These are phyloP conservation scores for Ceratina australensis DNA, from an alignment of 1,140 invertebrate species.

Conservation along the genomic window DNA sequence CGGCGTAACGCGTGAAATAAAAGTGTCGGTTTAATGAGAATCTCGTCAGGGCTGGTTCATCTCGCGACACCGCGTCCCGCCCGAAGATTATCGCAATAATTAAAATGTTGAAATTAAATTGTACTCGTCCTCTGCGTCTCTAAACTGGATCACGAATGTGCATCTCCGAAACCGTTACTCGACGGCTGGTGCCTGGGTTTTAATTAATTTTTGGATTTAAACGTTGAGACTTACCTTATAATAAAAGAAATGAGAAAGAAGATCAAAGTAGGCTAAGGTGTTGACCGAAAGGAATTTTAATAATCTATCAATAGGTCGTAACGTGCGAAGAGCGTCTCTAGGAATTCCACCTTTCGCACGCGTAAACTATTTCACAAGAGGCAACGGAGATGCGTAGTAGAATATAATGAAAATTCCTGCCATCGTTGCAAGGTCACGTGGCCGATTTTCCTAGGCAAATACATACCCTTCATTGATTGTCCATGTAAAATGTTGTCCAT, in stretches of 20 bases:
- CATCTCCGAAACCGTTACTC: too few species aligned
- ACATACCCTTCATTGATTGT: background rate
- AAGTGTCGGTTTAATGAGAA: constrained; percentile 34
- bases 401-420: constrained; percentile 30
- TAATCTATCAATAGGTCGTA: background rate
- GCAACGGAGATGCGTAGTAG: background rate
- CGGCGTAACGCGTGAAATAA: constrained; percentile 20
- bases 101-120: constrained; percentile 36
- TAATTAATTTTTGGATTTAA: background rate
- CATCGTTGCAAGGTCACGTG: background rate
- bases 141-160: too few species aligned
- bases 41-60: too few species aligned
- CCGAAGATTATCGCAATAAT: constrained; percentile 39
- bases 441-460: background rate
- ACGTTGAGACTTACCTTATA: background rate
- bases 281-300: background rate
- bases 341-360: background rate
- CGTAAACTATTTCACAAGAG: background rate
- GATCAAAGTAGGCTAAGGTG: too few species aligned
- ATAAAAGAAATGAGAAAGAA: too few species aligned
- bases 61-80: background rate
- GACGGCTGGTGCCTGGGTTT: background rate
- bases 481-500: background rate
- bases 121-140: background rate
- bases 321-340: background rate